Base-by-base conservation (phyloP, 1,140 invertebrate genomes). In the Drosophila tropicalis region DNA sequence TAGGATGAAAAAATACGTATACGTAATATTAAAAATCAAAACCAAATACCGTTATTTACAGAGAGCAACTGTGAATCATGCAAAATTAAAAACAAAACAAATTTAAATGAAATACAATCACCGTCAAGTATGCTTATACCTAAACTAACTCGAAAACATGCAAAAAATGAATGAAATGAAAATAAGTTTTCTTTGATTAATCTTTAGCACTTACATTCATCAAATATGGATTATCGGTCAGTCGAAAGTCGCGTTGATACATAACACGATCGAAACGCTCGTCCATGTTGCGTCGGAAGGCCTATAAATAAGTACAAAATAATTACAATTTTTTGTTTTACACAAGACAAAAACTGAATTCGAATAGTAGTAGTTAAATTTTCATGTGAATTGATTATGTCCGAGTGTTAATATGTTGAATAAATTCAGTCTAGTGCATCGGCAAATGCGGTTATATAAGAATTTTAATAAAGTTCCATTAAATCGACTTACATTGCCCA, bases 401-500 rank as follows among this genome's bases (percentile, higher is more conserved):
- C 51, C 22, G 22, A 22, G 47, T 32, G 25, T 67, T 47, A 86
- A 67, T 47, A 87, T 87, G 83, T 79, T 86, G 36, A 71, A 67
- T 41, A 87, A 87, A 89, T 73, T 83, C 17, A 67, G 70, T 67
- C 44, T 71, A 22, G 72, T 83, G 41, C 64, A 68, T 47, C 70
- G 67, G 51, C 74, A 84, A 64, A 55, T 72, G 22, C 40, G 72
- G 71, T 90, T 91, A 92, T 92, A 90, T 90, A 91, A 91, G 89
- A 90, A 82, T 64, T 84, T 78, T 60, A 65, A 70, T 62, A 64
- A 73, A 36, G 22, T 22, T 51, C 44, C 44, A 51, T 70, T 76
- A 13, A 63, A 67, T 5, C 67, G 60, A 92, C 94, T 94, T 92
- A 94, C 94, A 83, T 94, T 95, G 79, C 94, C 94, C 70, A 94